Evolutionary conservation across 2,888 invertebrate genomes (phyloP), one percentile per base, ranked within the genome.

Genomic region (Neoaliturus tenellus): DNA sequence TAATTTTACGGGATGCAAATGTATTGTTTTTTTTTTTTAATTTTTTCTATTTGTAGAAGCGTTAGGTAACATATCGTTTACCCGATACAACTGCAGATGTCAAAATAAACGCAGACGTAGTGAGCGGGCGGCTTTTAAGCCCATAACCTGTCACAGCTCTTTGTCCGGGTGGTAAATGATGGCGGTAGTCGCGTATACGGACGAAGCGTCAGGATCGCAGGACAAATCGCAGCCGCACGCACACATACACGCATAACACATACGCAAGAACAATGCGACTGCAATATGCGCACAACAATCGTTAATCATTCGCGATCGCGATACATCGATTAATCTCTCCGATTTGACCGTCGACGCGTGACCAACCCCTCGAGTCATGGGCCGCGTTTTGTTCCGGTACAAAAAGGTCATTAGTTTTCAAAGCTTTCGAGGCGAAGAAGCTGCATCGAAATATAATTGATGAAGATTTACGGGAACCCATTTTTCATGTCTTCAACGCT

Each of bases 401-500:
- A 48, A 44, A 75, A 44, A 75, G 73, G 44, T 75, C 73, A 75
- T 75, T 75, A 75, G 73, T 75, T 75, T 75, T 48, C 73, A 48
- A 75, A 75, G 73, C 73, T 75, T 44, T 75, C 73, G 73, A 75
- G 44, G 28, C 73, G 73, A 75, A 75, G 73, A 75, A 75, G 73
- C 44, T 75, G 73, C 73, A 75, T 75, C 73, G 14, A 75, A 75
- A 75, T 69, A 23, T 75, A 75, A 75, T 75, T 75, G 73, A 75
- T 75, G 73, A 75, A 75, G 73, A 75, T 75, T 75, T 75, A 75
- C 73, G 48, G 44, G 73, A 75, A 28, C 41, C 71, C 44, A 75
- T 75, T 75, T 75, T 75, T 75, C 73, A 75, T 75, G 73, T 75
- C 73, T 75, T 75, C 73, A 75, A 75, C 73, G 73, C 73, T 75